Conservation (phyloP, 2,113 vertebrate genomes). For the Microtus pennsylvanicus region DNA sequence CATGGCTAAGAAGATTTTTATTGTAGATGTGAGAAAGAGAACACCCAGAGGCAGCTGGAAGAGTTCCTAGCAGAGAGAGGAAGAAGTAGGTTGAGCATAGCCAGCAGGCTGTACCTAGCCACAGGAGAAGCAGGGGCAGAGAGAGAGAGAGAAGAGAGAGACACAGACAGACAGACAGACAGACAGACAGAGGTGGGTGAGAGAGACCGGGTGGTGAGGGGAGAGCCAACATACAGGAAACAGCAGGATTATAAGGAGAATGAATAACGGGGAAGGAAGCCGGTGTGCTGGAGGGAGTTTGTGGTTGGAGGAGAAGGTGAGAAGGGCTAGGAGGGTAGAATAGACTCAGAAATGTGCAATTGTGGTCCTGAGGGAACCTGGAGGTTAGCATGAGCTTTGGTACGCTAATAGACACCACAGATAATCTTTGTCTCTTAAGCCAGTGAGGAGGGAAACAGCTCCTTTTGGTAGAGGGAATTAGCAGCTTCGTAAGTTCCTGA, state of each 20-base stretch:
- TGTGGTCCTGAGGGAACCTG: not conserved
- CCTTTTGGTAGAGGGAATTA: not conserved
- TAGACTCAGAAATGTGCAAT: not conserved
- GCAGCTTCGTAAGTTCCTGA: not conserved
- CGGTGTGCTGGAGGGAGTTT: not conserved
- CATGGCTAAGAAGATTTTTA: not conserved
- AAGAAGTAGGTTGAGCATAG: not conserved
- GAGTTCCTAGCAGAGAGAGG: not conserved
- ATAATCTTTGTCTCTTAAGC: not conserved
- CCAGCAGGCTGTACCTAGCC: not conserved
- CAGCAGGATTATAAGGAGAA: not conserved
- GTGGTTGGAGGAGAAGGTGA: not conserved
- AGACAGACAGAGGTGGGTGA: not conserved
- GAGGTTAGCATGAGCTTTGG: not conserved
- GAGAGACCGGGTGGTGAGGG: not conserved
- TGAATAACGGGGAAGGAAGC: not conserved
- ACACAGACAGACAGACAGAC: too few relatives aligned
- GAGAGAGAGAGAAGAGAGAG: too few relatives aligned
- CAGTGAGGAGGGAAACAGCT: not conserved
- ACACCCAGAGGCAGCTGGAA: not conserved
- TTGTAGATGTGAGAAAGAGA: not conserved
- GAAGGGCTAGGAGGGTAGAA: not conserved
- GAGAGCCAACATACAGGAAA: not conserved
- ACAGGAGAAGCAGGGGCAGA: not conserved
- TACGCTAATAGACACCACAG: not conserved